phyloP scores from a whole-genome alignment of 2,888 invertebrate species.

The Pegoplata infirma region DNA sequence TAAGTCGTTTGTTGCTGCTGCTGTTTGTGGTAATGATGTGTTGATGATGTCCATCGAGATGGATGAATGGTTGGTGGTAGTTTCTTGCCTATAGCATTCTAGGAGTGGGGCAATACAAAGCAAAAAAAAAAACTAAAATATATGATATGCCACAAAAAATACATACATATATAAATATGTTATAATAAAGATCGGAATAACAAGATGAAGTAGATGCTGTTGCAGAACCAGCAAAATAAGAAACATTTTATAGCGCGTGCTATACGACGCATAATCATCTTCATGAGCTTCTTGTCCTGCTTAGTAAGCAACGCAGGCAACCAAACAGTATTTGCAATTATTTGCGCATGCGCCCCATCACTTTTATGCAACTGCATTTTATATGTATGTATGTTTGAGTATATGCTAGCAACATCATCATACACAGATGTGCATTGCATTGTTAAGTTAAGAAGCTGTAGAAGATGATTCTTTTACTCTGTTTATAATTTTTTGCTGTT shows the following conservation, averaged over 20 bases:
- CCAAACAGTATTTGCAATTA: constrained; percentile 54
- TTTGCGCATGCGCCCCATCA: constrained; percentile 61
- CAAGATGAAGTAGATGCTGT: background rate
- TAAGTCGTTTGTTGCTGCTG: constrained; percentile 1
- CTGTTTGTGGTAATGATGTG: constrained; percentile 65
- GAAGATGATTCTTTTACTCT: constrained; percentile 39
- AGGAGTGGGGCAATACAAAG: constrained; percentile 48
- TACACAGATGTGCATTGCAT: constrained; percentile 49
- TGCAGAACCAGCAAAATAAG: constrained; percentile 20
- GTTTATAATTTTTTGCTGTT: constrained; percentile 16
- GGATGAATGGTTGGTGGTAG: too few species aligned
- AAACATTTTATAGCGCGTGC: constrained; percentile 63
- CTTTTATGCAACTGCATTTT: constrained; percentile 36
- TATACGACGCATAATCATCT: constrained; percentile 57
- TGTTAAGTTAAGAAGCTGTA: constrained; percentile 38
- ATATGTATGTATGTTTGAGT: background rate
- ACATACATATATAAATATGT: constrained; percentile 29
- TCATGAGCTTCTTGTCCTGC: constrained; percentile 42
- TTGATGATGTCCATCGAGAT: constrained; percentile 64
- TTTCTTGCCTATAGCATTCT: constrained; percentile 43
- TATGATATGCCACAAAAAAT: constrained; percentile 25
- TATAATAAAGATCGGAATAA: constrained; percentile 20
- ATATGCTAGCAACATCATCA: too few species aligned
- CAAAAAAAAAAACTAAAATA: constrained; percentile 52
- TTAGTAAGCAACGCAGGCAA: too few species aligned